Percentiles rank a stretch among this genome's conserved stretches.
These are phyloP conservation scores for Neodiprion fabricii DNA, from an alignment of 1,140 invertebrate genomes.

Conservation along the genomic window DNA sequence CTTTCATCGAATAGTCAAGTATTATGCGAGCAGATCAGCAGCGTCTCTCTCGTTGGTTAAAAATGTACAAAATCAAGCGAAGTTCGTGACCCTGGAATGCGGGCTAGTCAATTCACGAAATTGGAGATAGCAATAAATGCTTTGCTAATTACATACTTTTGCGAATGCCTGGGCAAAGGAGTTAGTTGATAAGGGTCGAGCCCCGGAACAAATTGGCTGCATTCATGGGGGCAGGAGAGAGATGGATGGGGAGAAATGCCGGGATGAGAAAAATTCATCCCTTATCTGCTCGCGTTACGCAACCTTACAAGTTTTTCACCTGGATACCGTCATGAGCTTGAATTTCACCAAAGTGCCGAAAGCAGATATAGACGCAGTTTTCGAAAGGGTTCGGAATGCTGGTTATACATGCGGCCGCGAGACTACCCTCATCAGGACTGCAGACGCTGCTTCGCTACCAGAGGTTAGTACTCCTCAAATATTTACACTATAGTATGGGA, in stretches of 20 bases:
- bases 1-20: too few relatives aligned
- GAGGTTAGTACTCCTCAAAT: not conserved
- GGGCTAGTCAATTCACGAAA: too few relatives aligned
- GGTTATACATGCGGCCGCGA: not conserved
- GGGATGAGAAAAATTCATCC: not conserved
- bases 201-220: not conserved
- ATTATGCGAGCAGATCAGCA: too few relatives aligned
- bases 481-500: conserved; percentile 1
- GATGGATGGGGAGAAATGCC: not conserved
- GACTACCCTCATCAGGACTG: not conserved
- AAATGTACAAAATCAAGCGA: too few relatives aligned
- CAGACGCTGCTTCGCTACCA: not conserved
- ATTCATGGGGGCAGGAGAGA: not conserved
- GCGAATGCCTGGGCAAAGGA: not conserved
- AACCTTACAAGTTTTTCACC: not conserved
- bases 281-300: not conserved
- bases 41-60: too few relatives aligned
- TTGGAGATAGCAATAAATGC: not conserved
- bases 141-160: not conserved
- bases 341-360: not conserved
- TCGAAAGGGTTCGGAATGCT: not conserved
- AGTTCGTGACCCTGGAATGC: too few relatives aligned
- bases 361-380: not conserved
- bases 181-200: not conserved
- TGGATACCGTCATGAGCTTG: not conserved